These are phyloP conservation scores for Saguinus oedipus DNA, from an alignment of 2,797 vertebrate species.

Conservation along the genomic window DNA sequence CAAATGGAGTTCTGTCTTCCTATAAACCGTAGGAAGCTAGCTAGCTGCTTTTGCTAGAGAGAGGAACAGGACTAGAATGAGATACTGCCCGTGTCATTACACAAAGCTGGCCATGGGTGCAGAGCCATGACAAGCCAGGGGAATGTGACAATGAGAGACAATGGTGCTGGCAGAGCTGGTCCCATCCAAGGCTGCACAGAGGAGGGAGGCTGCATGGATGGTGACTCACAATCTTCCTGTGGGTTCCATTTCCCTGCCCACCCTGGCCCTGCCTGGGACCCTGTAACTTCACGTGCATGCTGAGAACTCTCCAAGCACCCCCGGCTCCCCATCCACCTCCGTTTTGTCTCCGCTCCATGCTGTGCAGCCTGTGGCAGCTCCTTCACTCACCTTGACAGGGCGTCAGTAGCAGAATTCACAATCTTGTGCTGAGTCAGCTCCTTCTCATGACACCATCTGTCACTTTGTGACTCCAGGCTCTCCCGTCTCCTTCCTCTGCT, in stretches of 20 bases:
- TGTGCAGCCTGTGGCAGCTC: rapidly evolving
- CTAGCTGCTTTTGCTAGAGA: neutral
- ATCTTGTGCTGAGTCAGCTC: too few species aligned
- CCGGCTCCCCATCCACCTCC: neutral
- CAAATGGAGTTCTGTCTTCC: neutral
- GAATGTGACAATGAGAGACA: neutral
- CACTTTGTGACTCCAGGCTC: neutral
- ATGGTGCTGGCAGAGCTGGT: too few species aligned
- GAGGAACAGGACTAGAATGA: neutral
- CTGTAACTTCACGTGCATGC: rapidly evolving
- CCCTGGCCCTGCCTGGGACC: neutral
- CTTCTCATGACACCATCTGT: neutral
- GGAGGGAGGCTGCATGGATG: neutral
- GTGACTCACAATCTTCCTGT: neutral
- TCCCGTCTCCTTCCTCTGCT: neutral
- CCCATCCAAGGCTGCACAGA: neutral
- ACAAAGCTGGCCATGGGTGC: neutral
- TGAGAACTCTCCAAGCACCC: neutral
- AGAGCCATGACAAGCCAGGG: neutral
- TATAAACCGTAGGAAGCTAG: neutral
- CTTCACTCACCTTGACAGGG: neutral
- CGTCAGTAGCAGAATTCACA: neutral
- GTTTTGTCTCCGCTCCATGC: neutral
- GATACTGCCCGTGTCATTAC: neutral
- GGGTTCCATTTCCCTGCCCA: neutral